phyloP scores from a whole-genome alignment of 2,113 vertebrate genomes.

The Gavialis gangeticus region DNA sequence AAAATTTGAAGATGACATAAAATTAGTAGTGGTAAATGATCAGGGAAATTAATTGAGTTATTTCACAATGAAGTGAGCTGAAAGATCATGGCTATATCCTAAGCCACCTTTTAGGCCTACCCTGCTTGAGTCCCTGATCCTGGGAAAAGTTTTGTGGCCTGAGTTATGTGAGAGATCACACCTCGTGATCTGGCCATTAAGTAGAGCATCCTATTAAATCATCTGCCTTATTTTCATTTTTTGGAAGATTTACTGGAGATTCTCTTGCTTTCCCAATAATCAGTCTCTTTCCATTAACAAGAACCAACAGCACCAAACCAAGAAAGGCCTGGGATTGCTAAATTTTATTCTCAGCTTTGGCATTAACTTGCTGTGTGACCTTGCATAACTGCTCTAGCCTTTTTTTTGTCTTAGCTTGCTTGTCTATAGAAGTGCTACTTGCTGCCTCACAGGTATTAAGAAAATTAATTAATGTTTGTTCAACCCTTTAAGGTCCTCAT shows the following conservation, averaged over 20 bases:
- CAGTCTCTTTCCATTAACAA: neutral
- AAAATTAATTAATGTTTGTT: neutral
- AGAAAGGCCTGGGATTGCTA: neutral
- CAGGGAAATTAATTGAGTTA: neutral
- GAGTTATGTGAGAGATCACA: too few species aligned
- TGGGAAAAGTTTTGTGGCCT: too few species aligned
- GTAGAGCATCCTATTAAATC: neutral
- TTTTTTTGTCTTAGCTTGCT: neutral
- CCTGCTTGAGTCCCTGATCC: too few species aligned
- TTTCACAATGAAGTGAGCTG: neutral
- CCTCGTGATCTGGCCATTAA: neutral
- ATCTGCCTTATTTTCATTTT: neutral
- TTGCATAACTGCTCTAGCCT: neutral
- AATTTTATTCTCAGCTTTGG: neutral
- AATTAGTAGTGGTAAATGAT: neutral
- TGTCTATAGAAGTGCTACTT: neutral
- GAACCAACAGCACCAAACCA: rapidly evolving
- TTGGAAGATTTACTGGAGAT: rapidly evolving
- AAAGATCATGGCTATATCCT: too few species aligned
- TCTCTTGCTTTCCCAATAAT: neutral
- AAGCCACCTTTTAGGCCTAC: too few species aligned
- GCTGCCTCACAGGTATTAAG: neutral
- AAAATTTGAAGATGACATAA: neutral
- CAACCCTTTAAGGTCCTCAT: neutral
- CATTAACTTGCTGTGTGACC: neutral